Conservation (phyloP, 2,888 invertebrate species). For the Eupsilia transversa region DNA sequence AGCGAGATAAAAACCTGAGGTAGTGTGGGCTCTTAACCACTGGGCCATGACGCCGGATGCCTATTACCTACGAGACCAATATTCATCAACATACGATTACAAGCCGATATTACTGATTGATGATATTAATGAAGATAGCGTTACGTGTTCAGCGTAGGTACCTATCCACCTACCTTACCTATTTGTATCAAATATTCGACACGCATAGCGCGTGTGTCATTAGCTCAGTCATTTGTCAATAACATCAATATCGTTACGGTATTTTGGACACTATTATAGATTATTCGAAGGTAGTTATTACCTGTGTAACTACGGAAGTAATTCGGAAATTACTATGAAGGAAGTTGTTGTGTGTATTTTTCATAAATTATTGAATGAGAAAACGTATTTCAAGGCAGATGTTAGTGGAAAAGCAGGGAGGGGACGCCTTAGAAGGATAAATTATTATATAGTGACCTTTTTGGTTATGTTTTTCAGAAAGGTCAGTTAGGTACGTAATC, state of each 20-base stretch:
- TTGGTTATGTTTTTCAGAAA: too few species aligned
- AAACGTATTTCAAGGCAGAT: too few species aligned
- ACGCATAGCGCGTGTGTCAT: conserved; percentile 15
- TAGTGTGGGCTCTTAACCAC: too few species aligned
- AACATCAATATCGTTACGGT: not conserved
- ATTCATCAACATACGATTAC: conserved; percentile 6
- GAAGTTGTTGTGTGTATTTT: not conserved
- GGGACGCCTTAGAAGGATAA: too few species aligned
- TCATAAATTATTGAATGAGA: not conserved
- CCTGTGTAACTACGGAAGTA: not conserved
- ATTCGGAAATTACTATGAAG: not conserved
- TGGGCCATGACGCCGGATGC: not conserved
- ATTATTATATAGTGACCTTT: too few species aligned
- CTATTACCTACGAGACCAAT: not conserved
- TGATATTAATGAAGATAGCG: not conserved
- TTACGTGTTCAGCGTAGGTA: not conserved
- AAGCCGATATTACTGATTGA: conserved; percentile 18
- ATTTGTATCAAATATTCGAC: conserved; percentile 12
- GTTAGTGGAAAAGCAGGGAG: too few species aligned
- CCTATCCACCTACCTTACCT: too few species aligned
- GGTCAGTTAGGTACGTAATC: too few species aligned
- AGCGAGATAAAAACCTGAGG: too few species aligned
- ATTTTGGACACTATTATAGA: not conserved
- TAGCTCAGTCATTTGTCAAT: conserved; percentile 17
- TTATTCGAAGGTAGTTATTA: not conserved